A percentile compares a stretch with the other conserved stretches of the same genome.
Evolutionary conservation across 2,888 invertebrate genomes (phyloP).

Genomic region (Resseliella maxima): DNA sequence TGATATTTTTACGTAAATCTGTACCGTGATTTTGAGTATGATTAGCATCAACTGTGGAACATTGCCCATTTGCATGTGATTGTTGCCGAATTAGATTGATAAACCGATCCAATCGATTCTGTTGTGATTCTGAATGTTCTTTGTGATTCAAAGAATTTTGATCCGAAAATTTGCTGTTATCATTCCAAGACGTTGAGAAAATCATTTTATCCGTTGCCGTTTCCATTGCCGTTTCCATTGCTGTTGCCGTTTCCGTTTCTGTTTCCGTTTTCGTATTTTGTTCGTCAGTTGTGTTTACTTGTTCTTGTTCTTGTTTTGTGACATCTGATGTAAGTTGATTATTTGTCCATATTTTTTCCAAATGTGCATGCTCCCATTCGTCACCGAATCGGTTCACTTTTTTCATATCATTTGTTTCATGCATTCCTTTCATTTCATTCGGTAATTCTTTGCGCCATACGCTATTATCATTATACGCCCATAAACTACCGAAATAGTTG

Average conservation of each 20-base stretch:
- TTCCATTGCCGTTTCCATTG: background rate
- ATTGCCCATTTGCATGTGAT: background rate
- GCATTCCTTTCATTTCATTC: background rate
- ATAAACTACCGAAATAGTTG: constrained; percentile 60
- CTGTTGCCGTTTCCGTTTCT: constrained; percentile 42
- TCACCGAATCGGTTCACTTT: constrained; percentile 57
- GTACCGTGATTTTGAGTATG: constrained; percentile 10
- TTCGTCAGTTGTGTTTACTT: background rate
- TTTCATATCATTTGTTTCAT: background rate
- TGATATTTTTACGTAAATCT: constrained; percentile 56
- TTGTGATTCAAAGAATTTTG: background rate
- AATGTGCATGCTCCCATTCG: constrained; percentile 63
- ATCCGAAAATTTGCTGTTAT: background rate
- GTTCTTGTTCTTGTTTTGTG: constrained; percentile 31
- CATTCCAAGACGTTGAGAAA: background rate
- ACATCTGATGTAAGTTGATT: too few relatives aligned
- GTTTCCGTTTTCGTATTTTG: constrained; percentile 58
- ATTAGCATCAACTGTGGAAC: background rate
- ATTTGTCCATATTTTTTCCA: constrained; percentile 63
- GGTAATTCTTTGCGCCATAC: constrained; percentile 46
- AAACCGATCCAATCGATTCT: background rate
- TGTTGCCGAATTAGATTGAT: background rate
- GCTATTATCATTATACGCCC: constrained; percentile 58
- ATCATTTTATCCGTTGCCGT: background rate
- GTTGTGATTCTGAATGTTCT: background rate